Percentiles rank a stretch among this genome's conserved stretches.
Evolutionary conservation across 2,888 invertebrate genomes (phyloP).

Genomic region (Amorpha juglandis): DNA sequence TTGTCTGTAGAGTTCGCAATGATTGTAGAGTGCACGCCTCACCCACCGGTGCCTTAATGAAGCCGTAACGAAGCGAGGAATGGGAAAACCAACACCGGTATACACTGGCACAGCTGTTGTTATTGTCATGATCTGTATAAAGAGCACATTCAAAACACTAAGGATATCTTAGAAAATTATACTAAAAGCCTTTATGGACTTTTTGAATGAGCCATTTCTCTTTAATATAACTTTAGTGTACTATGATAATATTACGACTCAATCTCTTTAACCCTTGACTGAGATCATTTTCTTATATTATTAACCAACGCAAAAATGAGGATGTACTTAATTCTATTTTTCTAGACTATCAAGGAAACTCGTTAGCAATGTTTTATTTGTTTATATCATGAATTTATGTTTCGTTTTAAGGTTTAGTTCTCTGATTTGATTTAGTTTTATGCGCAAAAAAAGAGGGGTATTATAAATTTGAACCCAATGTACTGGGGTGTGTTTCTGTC

Average conservation of each 20-base stretch:
- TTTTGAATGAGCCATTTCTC: conserved; percentile 12
- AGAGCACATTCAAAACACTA: conserved; percentile 56
- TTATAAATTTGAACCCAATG: no score
- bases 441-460: no score
- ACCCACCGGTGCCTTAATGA: conserved; percentile 66
- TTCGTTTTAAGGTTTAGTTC: no score
- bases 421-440: no score
- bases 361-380: no score
- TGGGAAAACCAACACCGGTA: conserved; percentile 66
- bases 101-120: conserved; percentile 63
- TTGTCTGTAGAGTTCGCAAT: conserved; percentile 29
- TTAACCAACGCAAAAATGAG: neutral
- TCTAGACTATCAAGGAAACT: no score
- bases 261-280: conserved; percentile 12
- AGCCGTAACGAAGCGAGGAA: conserved; percentile 71
- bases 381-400: no score
- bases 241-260: conserved; percentile 12
- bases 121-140: conserved; percentile 66
- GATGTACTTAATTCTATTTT: no score
- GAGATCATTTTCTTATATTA: neutral
- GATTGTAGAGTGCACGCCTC: conserved; percentile 40
- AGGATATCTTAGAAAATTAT: conserved; percentile 49
- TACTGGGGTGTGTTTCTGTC: no score
- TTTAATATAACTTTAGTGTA: no score
- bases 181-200: conserved; percentile 38